These are phyloP conservation scores for Maniola hyperantus DNA, from an alignment of 2,888 invertebrate species.

Conservation along the genomic window DNA sequence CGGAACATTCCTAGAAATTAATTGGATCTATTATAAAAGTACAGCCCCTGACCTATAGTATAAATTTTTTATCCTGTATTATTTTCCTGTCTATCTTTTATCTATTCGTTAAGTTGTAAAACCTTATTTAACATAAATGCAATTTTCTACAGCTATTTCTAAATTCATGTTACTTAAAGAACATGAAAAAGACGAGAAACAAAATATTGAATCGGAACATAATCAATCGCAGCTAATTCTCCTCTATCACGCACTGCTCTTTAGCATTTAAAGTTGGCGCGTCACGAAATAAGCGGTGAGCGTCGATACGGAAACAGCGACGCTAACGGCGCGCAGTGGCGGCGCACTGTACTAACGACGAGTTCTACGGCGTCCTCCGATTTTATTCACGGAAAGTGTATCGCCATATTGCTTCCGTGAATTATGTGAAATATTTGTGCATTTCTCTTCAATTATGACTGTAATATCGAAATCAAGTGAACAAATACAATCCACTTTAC, in stretches of 20 bases:
- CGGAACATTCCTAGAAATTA: too few relatives aligned
- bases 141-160: not conserved
- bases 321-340: constrained; percentile 64
- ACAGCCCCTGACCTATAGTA: too few relatives aligned
- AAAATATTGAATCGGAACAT: not conserved
- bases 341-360: constrained; percentile 79
- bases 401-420: constrained; percentile 83
- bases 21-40: too few relatives aligned
- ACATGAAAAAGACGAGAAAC: constrained; percentile 11
- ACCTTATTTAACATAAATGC: not conserved
- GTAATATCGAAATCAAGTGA: constrained; percentile 77
- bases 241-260: constrained; percentile 10
- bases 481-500: constrained; percentile 63
- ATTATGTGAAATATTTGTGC: constrained; percentile 76
- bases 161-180: not conserved
- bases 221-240: not conserved
- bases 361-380: constrained; percentile 82
- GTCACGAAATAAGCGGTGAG: constrained; percentile 42
- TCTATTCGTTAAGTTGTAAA: not conserved
- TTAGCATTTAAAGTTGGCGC: constrained; percentile 43
- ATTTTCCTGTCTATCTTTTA: too few relatives aligned
- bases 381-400: constrained; percentile 81
- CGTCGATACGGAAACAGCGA: constrained; percentile 74
- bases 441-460: constrained; percentile 80
- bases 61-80: too few relatives aligned